Base-by-base conservation (phyloP, 2,797 vertebrate genomes). In the Echiichthys vipera region DNA sequence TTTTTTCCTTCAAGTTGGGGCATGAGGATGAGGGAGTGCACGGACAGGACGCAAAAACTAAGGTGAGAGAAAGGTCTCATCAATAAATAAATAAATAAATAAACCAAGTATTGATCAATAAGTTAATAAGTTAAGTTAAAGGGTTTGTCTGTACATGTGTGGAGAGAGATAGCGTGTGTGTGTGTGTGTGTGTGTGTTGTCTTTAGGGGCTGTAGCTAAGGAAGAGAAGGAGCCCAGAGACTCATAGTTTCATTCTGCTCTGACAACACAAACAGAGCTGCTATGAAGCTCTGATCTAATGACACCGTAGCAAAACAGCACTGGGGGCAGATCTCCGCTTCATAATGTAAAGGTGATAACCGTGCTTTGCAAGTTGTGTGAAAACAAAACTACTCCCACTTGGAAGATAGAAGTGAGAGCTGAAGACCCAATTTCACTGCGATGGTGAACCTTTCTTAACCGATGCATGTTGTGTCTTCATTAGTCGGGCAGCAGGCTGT, bases 11-110 rank as follows among this genome's bases (percentile, higher is more conserved):
- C 3, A 24, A 42, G 37, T 57, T 18, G 36, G 15, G 34, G 30
- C 29, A 53, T 30, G 61, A 72, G 70, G 59, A 74, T 64, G 57
- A 66, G 39, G 71, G 49, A 61, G 72, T 61, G 81, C 62, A 32
- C 30, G 73, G 70, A 78, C 53, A 47, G 73, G 69, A 79, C 82
- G 71, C 56, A 56, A 80, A 84, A 74, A 74, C 78, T 74, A 85
- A 78, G 50, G 70, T 74, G 54, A 75, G 67, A 65, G 56, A 83
- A 77, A 74, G 67, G 71, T 80, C 49, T 74, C 34, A 49, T 84
- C 64, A 89, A 91, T 90, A 92, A 91, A 94, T 93, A 94, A 93
- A 93, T 93, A 91, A 90, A 90, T 90, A 86, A 88, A 84, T 78
- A 78, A 77, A 83, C 42, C 40, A 61, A 40, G 6, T 22, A 77